Conservation (phyloP, 2,113 vertebrate genomes). For the Silurus meridionalis region DNA sequence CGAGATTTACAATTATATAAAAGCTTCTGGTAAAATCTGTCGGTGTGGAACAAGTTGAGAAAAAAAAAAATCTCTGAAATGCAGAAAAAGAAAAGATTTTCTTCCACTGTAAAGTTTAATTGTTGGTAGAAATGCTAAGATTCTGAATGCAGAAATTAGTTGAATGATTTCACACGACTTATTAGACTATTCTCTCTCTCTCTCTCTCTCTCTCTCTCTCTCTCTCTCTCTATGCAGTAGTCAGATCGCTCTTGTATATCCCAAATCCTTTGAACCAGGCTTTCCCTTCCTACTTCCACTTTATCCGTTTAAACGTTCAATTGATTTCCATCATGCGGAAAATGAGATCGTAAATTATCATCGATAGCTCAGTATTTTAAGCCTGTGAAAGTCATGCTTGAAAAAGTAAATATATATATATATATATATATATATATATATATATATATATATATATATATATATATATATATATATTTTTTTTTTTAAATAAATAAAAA, state of each 20-base stretch:
- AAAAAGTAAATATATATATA: background rate
- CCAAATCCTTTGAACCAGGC: constrained; percentile 22
- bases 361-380: constrained; percentile 38
- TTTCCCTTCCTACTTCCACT: constrained; percentile 7
- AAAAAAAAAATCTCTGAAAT: background rate
- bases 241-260: constrained; percentile 12
- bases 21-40: constrained; percentile 41
- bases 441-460: background rate
- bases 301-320: constrained; percentile 41
- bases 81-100: background rate
- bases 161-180: constrained; percentile 24
- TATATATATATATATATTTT: no score
- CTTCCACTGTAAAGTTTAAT: background rate
- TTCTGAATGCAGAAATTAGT: constrained; percentile 4
- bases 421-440: background rate
- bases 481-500: no score
- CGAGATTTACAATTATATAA: constrained; percentile 47
- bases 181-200: background rate
- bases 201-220: constrained; percentile 4
- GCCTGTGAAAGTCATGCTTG: background rate
- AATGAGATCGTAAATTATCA: constrained; percentile 49
- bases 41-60: background rate
- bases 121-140: background rate
- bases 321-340: constrained; percentile 46
- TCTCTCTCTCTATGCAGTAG: background rate